phyloP scores from a whole-genome alignment of 2,797 vertebrate species.

The Paramormyrops hopkinsi region DNA sequence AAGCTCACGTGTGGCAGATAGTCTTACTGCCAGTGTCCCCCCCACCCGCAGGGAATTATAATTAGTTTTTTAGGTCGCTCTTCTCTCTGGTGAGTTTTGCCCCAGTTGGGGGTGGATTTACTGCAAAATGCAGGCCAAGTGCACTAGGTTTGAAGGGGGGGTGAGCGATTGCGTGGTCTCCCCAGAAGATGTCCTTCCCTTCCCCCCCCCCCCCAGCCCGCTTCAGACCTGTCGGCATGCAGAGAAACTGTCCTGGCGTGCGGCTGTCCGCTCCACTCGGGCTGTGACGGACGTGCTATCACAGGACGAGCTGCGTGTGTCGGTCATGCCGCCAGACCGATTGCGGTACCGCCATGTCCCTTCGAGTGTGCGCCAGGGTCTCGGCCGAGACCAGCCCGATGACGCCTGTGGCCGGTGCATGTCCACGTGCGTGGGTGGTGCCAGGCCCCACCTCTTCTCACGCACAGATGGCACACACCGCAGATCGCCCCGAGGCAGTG shows the following conservation, averaged over 20 bases:
- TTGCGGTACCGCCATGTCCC: neutral
- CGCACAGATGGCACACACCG: neutral
- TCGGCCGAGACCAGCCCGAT: neutral
- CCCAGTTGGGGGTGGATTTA: neutral
- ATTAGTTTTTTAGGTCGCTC: conserved; percentile 1
- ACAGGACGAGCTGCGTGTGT: neutral
- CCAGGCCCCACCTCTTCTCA: neutral
- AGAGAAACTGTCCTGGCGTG: neutral
- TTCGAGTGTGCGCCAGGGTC: neutral
- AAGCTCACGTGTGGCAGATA: neutral
- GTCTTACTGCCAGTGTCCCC: neutral
- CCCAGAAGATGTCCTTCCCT: neutral
- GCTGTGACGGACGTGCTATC: neutral
- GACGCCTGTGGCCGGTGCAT: neutral
- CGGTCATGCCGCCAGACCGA: neutral
- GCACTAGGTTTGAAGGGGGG: neutral
- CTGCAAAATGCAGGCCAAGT: neutral
- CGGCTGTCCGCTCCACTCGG: neutral
- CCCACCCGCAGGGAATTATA: neutral
- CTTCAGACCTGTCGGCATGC: neutral
- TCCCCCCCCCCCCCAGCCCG: neutral
- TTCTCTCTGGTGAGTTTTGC: neutral
- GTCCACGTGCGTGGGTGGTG: neutral
- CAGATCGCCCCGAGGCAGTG: neutral
- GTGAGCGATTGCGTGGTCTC: neutral